Base-by-base conservation (phyloP, 2,797 vertebrate genomes). In the Microctenopoma stevenorrisi region DNA sequence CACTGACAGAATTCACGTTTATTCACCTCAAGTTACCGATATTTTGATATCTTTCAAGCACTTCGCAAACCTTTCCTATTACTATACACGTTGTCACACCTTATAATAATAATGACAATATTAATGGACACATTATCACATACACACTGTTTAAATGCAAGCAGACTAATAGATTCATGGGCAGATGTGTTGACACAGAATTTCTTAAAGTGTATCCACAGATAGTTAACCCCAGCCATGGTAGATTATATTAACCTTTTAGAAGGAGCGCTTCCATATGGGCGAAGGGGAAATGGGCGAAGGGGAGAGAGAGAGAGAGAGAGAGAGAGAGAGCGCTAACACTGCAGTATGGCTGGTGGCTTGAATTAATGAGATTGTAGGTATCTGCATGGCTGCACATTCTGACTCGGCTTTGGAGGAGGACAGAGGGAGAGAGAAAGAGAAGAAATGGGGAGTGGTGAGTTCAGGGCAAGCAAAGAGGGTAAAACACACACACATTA, bases 371-470 rank as follows among this genome's bases (percentile, higher is more conserved):
- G 93, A 92, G 85, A 84, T 72, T 81, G 89, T 88, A 89, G 79
- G 91, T 89, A 92, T 93, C 91, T 91, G 90, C 92, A 87, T 92
- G 89, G 89, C 86, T 92, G 90, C 90, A 91, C 90, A 92, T 89
- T 88, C 85, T 89, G 86, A 91, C 90, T 88, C 81, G 80, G 83
- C 78, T 85, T 76, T 57, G 72, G 81, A 79, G 79, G 83, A 79
- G 76, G 76, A 78, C 54, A 52, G 74, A 67, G 59, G 69, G 42
- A 58, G 63, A 64, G 71, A 62, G 50, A 65, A 18, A 63, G 58
- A 3, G 30, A 44, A 70, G 64, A 79, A 85, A 77, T 64, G 14
- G 48, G 80, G 58, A 76, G 51, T 67, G 67, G 57, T 65, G 76
- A 81, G 82, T 84, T 84, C 78, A 82, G 64, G 72, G 61, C 72